A percentile compares a stretch with the other conserved stretches of the same genome.
phyloP scores from a whole-genome alignment of 2,888 invertebrate species.

The Lasioglossum villosulum region DNA sequence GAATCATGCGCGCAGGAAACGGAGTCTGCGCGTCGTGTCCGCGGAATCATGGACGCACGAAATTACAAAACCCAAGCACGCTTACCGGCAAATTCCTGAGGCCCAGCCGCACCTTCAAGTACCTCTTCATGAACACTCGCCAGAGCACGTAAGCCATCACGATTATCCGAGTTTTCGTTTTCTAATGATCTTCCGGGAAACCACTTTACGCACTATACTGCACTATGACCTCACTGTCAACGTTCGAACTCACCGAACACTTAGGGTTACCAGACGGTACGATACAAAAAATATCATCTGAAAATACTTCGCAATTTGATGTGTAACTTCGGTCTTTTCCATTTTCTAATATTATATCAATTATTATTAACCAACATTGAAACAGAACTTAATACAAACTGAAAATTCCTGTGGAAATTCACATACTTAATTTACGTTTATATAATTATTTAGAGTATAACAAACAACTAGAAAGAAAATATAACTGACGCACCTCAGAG shows the following conservation, averaged over 20 bases:
- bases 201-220: neutral
- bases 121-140: constrained; percentile 87
- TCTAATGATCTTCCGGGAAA: neutral
- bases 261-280: neutral
- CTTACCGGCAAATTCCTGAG: constrained; percentile 83
- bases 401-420: too few relatives aligned
- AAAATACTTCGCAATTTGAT: neutral
- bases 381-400: too few relatives aligned
- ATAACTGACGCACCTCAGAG: neutral
- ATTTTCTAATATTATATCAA: neutral
- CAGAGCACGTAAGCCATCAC: constrained; percentile 87
- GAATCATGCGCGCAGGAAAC: neutral
- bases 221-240: constrained; percentile 11
- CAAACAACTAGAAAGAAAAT: neutral
- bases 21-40: neutral
- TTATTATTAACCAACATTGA: neutral
- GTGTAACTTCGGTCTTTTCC: neutral
- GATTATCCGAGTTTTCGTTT: constrained; percentile 38
- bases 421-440: neutral
- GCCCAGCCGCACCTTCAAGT: constrained; percentile 86
- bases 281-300: neutral
- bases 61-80: constrained; percentile 33
- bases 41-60: neutral
- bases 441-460: neutral
- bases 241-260: constrained; percentile 11